Conservation (phyloP, 2,113 vertebrate species). For the Plecturocebus donacophilus region DNA sequence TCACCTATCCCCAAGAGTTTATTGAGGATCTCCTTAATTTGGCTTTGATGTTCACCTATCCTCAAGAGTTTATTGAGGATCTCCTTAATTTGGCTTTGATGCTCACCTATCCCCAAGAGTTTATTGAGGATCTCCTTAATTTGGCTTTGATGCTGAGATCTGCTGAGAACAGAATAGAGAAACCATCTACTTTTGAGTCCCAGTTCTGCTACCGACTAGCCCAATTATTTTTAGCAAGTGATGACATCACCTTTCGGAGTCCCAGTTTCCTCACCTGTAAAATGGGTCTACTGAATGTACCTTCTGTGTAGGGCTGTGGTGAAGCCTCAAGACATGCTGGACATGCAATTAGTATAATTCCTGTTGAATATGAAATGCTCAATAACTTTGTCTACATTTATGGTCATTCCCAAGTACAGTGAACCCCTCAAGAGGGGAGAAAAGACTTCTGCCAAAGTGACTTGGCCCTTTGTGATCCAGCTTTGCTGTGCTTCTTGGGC, state of each 20-base stretch:
- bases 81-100: neutral
- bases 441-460: neutral
- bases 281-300: neutral
- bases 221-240: neutral
- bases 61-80: neutral
- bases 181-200: neutral
- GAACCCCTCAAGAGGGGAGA: neutral
- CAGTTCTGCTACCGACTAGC: neutral
- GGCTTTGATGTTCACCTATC: neutral
- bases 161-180: neutral
- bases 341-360: accelerated
- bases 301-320: neutral
- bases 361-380: neutral
- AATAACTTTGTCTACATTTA: neutral
- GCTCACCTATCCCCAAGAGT: neutral
- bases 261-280: neutral
- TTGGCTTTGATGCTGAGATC: neutral
- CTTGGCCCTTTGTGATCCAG: neutral
- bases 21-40: neutral
- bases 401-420: neutral
- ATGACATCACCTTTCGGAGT: neutral
- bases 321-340: neutral
- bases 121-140: neutral
- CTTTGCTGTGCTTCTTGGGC: neutral
- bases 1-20: neutral